Percentiles rank a stretch among this genome's conserved stretches.
These are phyloP conservation scores for Epinephelus lanceolatus DNA, from an alignment of 2,113 vertebrate species.

Conservation along the genomic window DNA sequence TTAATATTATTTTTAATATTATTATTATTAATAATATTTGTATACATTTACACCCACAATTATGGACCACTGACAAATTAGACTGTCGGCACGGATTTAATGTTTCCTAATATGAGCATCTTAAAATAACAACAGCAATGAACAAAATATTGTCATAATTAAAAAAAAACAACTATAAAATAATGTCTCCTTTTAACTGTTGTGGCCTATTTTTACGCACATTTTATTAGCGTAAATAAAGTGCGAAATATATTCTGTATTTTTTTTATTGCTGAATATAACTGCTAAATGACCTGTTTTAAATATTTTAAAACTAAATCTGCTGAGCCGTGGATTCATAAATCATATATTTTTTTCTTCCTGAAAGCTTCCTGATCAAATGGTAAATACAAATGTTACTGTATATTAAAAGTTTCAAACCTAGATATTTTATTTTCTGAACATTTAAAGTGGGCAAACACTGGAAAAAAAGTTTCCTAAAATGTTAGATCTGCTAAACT, in stretches of 20 bases:
- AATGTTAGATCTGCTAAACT: background rate
- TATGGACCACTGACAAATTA: background rate
- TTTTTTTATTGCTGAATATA: background rate
- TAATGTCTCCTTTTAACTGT: background rate
- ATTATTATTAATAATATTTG: background rate
- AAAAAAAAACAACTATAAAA: background rate
- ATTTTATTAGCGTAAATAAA: background rate
- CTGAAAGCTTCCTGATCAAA: background rate
- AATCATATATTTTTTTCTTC: background rate
- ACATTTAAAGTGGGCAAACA: background rate
- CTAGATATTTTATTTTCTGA: background rate
- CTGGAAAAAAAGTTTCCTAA: background rate
- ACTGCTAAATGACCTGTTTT: background rate
- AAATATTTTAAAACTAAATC: background rate
- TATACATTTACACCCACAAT: background rate
- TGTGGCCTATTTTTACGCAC: background rate
- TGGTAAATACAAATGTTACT: background rate
- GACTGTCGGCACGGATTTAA: background rate
- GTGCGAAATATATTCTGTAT: background rate
- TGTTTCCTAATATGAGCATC: background rate
- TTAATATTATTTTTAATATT: background rate
- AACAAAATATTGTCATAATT: background rate
- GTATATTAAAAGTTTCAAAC: background rate
- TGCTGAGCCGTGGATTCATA: background rate
- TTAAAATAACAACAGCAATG: background rate